Evolutionary conservation across 2,888 invertebrate species (phyloP).

Genomic region (Agrotis puta): DNA sequence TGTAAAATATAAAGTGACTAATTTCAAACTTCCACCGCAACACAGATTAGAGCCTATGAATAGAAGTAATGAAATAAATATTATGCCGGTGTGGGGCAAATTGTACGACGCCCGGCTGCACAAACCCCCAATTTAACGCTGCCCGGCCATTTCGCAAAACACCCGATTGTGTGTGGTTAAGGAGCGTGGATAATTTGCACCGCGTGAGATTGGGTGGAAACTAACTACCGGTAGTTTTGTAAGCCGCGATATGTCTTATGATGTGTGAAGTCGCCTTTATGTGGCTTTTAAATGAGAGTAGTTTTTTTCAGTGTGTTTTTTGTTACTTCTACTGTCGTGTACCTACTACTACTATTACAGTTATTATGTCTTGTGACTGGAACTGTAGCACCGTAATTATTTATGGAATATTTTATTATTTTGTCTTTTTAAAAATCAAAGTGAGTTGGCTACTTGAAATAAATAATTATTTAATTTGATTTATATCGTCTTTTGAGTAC

Average conservation of each 20-base stretch:
- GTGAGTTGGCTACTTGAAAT: no score
- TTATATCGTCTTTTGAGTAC: no score
- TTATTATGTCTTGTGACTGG: no score
- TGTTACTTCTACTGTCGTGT: no score
- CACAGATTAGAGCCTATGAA: slow-evolving; percentile 89
- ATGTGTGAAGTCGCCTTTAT: slow-evolving; percentile 55
- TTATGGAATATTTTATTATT: no score
- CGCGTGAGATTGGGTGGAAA: slow-evolving; percentile 85
- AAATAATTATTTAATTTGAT: no score
- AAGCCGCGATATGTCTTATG: slow-evolving; percentile 35
- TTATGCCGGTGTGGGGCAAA: slow-evolving; percentile 90
- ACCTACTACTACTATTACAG: no score
- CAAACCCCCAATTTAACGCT: slow-evolving; percentile 85
- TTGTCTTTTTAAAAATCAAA: no score
- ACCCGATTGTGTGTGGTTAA: slow-evolving; percentile 84
- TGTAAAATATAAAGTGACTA: not conserved
- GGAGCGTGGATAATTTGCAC: slow-evolving; percentile 79
- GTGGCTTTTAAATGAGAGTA: slow-evolving; percentile 5
- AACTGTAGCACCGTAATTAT: no score
- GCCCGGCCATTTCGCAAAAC: slow-evolving; percentile 85
- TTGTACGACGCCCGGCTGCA: slow-evolving; percentile 84
- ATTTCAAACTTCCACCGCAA: slow-evolving; percentile 70
- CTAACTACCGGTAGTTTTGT: slow-evolving; percentile 77
- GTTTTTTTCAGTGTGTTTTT: not conserved
- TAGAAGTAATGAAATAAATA: slow-evolving; percentile 91